Evolutionary conservation across 2,888 invertebrate genomes (phyloP).

Genomic region (Lypha dubia): DNA sequence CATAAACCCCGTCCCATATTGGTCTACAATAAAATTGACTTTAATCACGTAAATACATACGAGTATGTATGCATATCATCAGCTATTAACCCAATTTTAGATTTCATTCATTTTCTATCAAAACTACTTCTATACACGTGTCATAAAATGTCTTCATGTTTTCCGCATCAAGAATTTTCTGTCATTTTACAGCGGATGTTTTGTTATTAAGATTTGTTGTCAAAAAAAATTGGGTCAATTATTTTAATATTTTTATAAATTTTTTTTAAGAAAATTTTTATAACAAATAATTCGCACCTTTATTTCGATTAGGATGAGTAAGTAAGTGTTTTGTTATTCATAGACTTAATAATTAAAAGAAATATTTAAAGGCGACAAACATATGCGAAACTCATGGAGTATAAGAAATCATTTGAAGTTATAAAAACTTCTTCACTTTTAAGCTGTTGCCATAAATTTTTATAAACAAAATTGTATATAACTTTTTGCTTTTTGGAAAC

Average conservation of each 20-base stretch:
- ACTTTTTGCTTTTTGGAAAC: constrained; percentile 17
- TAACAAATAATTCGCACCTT: constrained; percentile 58
- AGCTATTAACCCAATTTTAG: constrained; percentile 62
- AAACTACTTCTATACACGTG: constrained; percentile 14
- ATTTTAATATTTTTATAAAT: constrained; percentile 10
- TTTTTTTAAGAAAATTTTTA: constrained; percentile 27
- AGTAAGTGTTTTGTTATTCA: neutral
- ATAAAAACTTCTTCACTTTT: constrained; percentile 4
- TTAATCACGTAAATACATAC: too few relatives aligned
- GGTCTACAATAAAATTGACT: constrained; percentile 17
- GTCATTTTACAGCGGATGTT: neutral
- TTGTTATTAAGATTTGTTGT: constrained; percentile 53
- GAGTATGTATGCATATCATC: constrained; percentile 61
- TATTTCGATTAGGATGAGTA: constrained; percentile 12
- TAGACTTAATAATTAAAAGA: neutral
- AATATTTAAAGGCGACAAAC: neutral
- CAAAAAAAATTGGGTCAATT: constrained; percentile 64
- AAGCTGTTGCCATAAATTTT: constrained; percentile 26
- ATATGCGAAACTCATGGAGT: neutral
- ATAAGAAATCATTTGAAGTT: neutral
- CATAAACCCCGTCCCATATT: neutral
- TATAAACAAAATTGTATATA: neutral
- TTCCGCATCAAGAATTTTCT: neutral
- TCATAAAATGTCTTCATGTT: constrained; percentile 37
- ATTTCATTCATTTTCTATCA: constrained; percentile 32